Conservation (phyloP, 2,113 vertebrate species). For the Hippocampus abdominalis region DNA sequence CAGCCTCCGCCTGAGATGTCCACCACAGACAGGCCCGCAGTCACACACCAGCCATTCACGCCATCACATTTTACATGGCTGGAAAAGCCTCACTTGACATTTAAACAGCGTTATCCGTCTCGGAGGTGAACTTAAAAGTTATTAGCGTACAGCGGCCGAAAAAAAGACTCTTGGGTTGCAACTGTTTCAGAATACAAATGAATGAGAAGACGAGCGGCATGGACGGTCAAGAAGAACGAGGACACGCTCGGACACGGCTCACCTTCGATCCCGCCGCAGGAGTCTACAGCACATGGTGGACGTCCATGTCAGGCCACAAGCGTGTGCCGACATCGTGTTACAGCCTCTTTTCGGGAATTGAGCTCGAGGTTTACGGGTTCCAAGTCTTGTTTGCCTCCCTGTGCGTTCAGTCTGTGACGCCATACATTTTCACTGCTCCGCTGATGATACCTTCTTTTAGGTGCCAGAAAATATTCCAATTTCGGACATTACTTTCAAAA, state of each 20-base stretch:
- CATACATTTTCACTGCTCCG: conserved; percentile 36
- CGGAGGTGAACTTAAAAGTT: conserved; percentile 30
- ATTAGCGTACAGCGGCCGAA: background rate
- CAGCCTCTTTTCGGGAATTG: conserved; percentile 9
- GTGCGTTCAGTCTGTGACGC: conserved; percentile 47
- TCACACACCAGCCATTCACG: background rate
- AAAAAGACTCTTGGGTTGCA: conserved; percentile 12
- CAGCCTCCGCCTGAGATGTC: conserved; percentile 31
- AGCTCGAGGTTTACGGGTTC: conserved; percentile 6
- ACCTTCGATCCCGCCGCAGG: conserved; percentile 68
- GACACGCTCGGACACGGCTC: conserved; percentile 32
- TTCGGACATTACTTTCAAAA: conserved; percentile 39
- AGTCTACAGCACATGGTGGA: conserved; percentile 56
- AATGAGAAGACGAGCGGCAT: conserved; percentile 31
- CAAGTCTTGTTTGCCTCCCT: conserved; percentile 40
- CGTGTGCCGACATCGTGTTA: conserved; percentile 7
- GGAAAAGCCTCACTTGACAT: background rate
- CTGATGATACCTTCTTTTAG: conserved; percentile 16
- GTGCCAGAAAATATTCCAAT: background rate
- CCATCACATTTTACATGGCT: background rate
- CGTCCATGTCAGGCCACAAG: conserved; percentile 48
- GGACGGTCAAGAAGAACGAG: conserved; percentile 21
- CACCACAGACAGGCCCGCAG: conserved; percentile 10
- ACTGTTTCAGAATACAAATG: conserved; percentile 43
- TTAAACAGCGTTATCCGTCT: background rate